These are phyloP conservation scores for Glareola pratincola DNA, from an alignment of 2,113 vertebrate species.

Conservation along the genomic window DNA sequence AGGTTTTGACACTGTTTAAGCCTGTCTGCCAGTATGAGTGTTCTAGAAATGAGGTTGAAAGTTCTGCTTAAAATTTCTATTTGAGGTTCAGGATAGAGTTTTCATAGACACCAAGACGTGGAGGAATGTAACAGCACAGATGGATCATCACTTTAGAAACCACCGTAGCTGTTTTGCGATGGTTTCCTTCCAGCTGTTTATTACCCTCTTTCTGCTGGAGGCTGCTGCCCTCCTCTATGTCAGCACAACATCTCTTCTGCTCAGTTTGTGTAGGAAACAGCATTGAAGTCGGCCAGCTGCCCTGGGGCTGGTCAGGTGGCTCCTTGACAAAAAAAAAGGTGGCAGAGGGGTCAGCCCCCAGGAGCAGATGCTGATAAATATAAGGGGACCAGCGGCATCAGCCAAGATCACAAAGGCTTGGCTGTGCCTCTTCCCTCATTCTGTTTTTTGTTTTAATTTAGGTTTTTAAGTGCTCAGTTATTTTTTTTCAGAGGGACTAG, in stretches of 20 bases:
- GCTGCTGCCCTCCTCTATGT: neutral
- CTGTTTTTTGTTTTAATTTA: neutral
- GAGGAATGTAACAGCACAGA: neutral
- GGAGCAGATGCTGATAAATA: neutral
- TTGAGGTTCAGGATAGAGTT: neutral
- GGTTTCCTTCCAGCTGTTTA: neutral
- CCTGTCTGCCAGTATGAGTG: neutral
- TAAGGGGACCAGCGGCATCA: neutral
- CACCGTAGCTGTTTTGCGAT: neutral
- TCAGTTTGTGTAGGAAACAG: neutral
- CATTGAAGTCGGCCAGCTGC: neutral
- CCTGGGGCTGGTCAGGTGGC: neutral
- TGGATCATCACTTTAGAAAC: neutral
- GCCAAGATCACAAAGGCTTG: neutral
- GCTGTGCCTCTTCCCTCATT: neutral
- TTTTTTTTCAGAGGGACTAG: neutral
- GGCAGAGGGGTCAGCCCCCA: neutral
- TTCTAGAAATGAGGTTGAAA: neutral
- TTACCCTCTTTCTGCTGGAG: neutral
- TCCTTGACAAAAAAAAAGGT: neutral
- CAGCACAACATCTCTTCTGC: neutral
- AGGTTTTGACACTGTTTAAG: neutral
- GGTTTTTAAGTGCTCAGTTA: rapidly evolving
- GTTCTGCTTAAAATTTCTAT: neutral
- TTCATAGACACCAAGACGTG: neutral